Base-by-base conservation (phyloP, 2,113 vertebrate species). In the Python bivittatus region DNA sequence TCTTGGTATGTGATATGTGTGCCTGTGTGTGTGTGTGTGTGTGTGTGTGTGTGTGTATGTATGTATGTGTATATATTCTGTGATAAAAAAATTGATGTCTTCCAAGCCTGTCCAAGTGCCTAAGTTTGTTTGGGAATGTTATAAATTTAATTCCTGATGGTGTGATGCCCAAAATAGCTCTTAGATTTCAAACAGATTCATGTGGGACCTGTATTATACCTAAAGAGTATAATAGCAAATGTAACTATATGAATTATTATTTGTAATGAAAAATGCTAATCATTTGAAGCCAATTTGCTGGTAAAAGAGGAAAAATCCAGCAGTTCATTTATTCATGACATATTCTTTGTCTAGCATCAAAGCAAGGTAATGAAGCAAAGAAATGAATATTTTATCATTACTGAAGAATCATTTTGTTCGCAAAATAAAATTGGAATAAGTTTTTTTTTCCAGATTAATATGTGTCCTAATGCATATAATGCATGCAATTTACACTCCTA, bases 341-440 rank as follows among this genome's bases (percentile, higher is more conserved):
- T 94, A 93, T 72, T 95, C 88, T 95, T 48, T 96, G 95, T 93
- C 94, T 94, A 0, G 88, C 93, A 54, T 90, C 96, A 97, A 96
- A 96, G 93, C 91, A 94, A 96, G 23, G 57, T 96, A 97, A 97
- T 64, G 95, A 96, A 95, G 95, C 96, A 93, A 54, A 94, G 0
- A 96, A 96, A 96, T 96, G 93, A 95, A 95, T 96, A 95, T 96
- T 79, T 96, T 95, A 95, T 96, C 88, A 95, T 92, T 96, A 94
- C 96, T 95, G 93, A 96, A 94, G 94, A 95, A 96, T 95, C 33
- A 90, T 94, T 96, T 95, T 94, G 93, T 91, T 3, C 68, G 93
- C 1, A 0, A 85, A 92, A 92, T 96, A 2, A 91, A 60, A 84
- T 0, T 92, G 91, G 92, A 93, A 93, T 89, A 52, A 72, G 53